Conservation (phyloP, 2,113 vertebrate species). For the Boulengeromyrus knoepffleri region DNA sequence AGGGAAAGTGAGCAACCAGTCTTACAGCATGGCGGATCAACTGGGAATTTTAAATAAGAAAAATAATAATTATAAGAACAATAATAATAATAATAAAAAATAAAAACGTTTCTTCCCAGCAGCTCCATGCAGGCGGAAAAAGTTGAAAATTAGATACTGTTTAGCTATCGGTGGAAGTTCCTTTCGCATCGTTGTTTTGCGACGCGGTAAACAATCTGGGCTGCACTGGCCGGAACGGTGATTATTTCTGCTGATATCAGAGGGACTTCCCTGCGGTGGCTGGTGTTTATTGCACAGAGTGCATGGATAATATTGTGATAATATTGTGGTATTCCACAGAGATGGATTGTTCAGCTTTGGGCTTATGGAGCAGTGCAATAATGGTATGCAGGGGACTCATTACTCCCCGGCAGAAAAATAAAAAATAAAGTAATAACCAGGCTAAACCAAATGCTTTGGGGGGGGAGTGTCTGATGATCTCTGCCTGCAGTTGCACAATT, state of each 20-base stretch:
- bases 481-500: background rate
- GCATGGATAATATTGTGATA: conserved; percentile 17
- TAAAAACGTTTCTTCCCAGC: background rate
- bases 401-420: conserved; percentile 7
- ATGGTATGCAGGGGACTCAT: background rate
- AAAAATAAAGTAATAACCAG: background rate
- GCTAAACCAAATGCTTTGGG: background rate
- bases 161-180: background rate
- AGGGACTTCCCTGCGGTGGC: background rate
- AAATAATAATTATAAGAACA: background rate
- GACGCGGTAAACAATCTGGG: background rate
- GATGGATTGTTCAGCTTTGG: background rate
- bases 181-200: background rate
- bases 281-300: conserved; percentile 1
- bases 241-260: background rate
- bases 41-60: background rate
- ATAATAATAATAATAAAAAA: background rate
- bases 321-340: conserved; percentile 20
- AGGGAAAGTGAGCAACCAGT: conserved; percentile 19
- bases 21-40: background rate
- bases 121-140: background rate
- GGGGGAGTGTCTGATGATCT: background rate
- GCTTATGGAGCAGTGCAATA: background rate
- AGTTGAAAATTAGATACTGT: background rate
- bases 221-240: background rate